Evolutionary conservation across 2,888 invertebrate species (phyloP).

Genomic region (Erannis defoliaria): DNA sequence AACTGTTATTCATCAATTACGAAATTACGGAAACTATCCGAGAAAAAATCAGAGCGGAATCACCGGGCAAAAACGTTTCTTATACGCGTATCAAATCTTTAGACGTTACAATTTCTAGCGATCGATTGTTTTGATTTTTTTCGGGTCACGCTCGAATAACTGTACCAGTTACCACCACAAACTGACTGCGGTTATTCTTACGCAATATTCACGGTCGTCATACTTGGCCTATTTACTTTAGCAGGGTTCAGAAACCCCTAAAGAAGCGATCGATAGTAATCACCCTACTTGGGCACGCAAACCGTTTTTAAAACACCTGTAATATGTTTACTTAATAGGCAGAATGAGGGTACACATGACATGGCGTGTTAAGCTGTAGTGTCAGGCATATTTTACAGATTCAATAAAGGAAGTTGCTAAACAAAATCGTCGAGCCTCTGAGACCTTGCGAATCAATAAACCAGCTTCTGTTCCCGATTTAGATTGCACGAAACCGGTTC

Average conservation of each 20-base stretch:
- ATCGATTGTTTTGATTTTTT: constrained; percentile 52
- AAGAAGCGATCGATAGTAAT: constrained; percentile 21
- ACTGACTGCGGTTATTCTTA: constrained; percentile 21
- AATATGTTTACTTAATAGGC: not conserved
- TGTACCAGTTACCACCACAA: constrained; percentile 39
- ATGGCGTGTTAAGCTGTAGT: too few species aligned
- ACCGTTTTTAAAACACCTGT: not conserved
- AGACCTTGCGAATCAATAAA: constrained; percentile 65
- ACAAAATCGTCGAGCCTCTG: constrained; percentile 24
- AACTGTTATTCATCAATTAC: constrained; percentile 25
- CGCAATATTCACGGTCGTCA: constrained; percentile 23
- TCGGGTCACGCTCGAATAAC: constrained; percentile 56
- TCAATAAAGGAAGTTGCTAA: constrained; percentile 7
- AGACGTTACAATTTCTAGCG: constrained; percentile 49
- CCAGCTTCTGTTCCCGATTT: constrained; percentile 42
- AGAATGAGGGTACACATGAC: not conserved
- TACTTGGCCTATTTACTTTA: constrained; percentile 12
- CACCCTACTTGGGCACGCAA: constrained; percentile 15
- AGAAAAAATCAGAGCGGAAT: constrained; percentile 26
- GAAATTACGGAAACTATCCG: constrained; percentile 34
- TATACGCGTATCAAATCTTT: constrained; percentile 31
- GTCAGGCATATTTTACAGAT: not conserved
- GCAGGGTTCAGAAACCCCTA: constrained; percentile 15
- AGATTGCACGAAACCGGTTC: constrained; percentile 53
- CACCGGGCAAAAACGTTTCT: constrained; percentile 18